Evolutionary conservation across 2,888 invertebrate genomes (phyloP), one percentile per base, ranked within the genome.

Genomic region (Scaptomyza parva): DNA sequence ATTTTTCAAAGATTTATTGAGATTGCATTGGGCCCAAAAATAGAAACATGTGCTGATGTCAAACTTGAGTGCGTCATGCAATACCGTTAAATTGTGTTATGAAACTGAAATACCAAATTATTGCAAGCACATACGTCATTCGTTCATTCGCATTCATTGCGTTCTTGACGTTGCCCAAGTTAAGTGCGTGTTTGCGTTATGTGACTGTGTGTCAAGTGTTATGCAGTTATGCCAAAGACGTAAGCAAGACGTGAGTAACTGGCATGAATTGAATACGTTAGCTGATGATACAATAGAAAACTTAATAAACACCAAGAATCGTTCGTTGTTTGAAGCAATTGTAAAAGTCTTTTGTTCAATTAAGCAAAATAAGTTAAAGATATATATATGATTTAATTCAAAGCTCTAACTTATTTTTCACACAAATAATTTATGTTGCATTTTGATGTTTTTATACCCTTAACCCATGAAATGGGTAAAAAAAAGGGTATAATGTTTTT

Each of bases 41-140:
- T 70, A 48, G 40, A 58, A 24, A 5, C 2, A 7, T n/a, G 2
- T 41, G 61, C 47, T 67, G 47, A 61, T 72, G 43, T 61, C 54
- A 67, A 48, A 28, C 18, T n/a, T 7, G 17, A 40, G 39, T 62
- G 52, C 48, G 68, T 70, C 61, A 72, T 72, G 37, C 51, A 39
- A 17, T 33, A 45, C 14, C 28, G 22, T 17, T n/a, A n/a, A 11
- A 14, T 37, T 50, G 24, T 35, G 33, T 48, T 53, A 40, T 47
- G 43, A 41, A 58, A 45, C n/a, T 20, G 30, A 45, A 40, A 43
- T 39, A 18, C 20, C 58, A 55, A 41, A 60, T 52, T 40, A 60
- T 61, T 33, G 40, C n/a, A n/a, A n/a, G n/a, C 53, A 48, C 22
- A 73, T 60, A 57, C 73, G 69, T 60, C 64, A 57, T 78, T 47